phyloP scores from a whole-genome alignment of 2,113 vertebrate genomes.

The Tichodroma muraria region DNA sequence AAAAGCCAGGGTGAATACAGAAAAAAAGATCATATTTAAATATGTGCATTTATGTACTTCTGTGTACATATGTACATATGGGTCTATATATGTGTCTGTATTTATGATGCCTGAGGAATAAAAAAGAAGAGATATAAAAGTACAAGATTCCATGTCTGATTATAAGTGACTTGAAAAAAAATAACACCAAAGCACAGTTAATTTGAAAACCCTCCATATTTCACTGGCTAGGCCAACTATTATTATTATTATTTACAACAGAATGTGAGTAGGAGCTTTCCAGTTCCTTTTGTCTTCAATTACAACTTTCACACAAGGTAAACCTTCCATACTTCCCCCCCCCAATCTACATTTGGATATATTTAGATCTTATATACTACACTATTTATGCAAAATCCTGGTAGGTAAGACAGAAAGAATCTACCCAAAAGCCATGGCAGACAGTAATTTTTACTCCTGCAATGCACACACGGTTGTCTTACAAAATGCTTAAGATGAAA shows the following conservation, averaged over 20 bases:
- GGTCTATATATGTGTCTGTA: not conserved
- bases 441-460: not conserved
- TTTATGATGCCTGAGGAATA: not conserved
- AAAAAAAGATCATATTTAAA: not conserved
- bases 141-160: not conserved
- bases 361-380: not conserved
- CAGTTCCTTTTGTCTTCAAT: not conserved
- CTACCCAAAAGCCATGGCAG: not conserved
- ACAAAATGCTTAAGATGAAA: not conserved
- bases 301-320: not conserved
- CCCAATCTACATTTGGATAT: not conserved
- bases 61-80: not conserved
- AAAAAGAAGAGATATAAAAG: not conserved
- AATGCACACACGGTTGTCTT: not conserved
- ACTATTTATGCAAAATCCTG: not conserved
- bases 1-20: not conserved
- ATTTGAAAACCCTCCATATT: not conserved
- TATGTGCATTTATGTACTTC: not conserved
- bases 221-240: not conserved
- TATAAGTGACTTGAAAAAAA: not conserved
- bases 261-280: not conserved
- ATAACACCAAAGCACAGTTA: not conserved
- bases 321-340: not conserved
- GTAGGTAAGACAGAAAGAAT: not conserved
- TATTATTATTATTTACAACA: not conserved